Percentiles rank a stretch among this genome's conserved stretches.
Evolutionary conservation across 37 sponge, comb jelly and placozoan species (phyloP).

Genomic region (Spongia lamella): DNA sequence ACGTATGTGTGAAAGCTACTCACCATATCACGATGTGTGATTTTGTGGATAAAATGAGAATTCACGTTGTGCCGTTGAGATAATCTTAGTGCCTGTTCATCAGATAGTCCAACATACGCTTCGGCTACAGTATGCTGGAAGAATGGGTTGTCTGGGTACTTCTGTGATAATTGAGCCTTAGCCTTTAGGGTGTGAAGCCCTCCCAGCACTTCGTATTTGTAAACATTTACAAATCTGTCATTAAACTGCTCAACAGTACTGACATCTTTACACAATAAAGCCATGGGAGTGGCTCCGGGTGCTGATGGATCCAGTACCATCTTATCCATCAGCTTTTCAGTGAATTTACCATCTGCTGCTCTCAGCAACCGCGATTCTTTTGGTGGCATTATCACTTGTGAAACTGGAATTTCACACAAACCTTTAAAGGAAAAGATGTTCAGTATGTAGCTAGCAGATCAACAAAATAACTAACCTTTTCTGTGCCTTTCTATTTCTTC

Average conservation of each 20-base stretch:
- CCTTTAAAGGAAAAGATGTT: background rate
- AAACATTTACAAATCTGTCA: conserved; percentile 26
- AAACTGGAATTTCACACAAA: conserved; percentile 5
- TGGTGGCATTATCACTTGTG: conserved; percentile 4
- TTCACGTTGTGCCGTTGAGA: conserved; percentile 25
- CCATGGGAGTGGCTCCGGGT: conserved; percentile 8
- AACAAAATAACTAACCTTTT: background rate
- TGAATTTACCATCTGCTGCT: conserved; percentile 10
- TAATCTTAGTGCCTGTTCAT: conserved; percentile 28
- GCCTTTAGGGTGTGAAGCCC: conserved; percentile 34
- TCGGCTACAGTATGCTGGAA: conserved; percentile 4
- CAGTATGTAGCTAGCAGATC: too few species aligned
- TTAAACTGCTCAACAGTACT: conserved; percentile 8
- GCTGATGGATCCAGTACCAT: conserved; percentile 8
- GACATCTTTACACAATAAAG: conserved; percentile 38
- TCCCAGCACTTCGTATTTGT: conserved; percentile 57
- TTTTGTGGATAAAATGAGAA: conserved; percentile 31
- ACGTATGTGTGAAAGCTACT: too few species aligned
- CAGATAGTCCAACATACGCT: conserved; percentile 32
- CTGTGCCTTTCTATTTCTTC: conserved; percentile 1
- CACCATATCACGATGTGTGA: conserved; percentile 36
- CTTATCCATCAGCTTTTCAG: background rate
- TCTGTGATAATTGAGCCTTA: background rate
- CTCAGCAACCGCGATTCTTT: conserved; percentile 14
- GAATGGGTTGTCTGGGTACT: conserved; percentile 27